phyloP scores from a whole-genome alignment of 23 tunicate genomes.

The Ciona savignyi region DNA sequence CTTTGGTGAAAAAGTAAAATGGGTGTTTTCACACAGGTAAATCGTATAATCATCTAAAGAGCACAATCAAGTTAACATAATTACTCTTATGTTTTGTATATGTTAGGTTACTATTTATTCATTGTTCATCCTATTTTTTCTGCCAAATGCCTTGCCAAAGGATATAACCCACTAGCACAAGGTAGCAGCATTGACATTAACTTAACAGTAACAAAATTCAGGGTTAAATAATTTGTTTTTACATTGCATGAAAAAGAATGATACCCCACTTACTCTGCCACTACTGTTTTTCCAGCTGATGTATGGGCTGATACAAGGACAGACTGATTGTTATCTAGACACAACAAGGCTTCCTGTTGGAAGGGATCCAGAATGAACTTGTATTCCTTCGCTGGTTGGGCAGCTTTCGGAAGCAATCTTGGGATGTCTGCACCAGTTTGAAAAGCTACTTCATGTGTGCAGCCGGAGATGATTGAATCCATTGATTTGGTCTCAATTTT shows the following conservation, averaged over 20 bases:
- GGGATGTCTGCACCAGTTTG: slow-evolving; percentile 37
- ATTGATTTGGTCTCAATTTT: slow-evolving; percentile 66
- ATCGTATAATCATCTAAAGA: not conserved
- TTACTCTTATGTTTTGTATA: too few relatives aligned
- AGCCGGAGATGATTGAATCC: slow-evolving; percentile 68
- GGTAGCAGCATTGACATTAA: too few relatives aligned
- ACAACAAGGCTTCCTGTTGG: slow-evolving; percentile 75
- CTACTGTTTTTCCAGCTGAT: slow-evolving; percentile 96
- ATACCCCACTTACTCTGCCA: slow-evolving; percentile 62
- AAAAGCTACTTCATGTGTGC: slow-evolving; percentile 83
- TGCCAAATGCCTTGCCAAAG: too few relatives aligned
- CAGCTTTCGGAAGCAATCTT: slow-evolving; percentile 39
- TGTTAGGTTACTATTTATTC: too few relatives aligned
- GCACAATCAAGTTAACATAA: too few relatives aligned
- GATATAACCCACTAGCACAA: too few relatives aligned
- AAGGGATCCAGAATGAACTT: slow-evolving; percentile 93
- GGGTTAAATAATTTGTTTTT: too few relatives aligned
- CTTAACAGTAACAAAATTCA: too few relatives aligned
- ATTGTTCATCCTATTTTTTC: too few relatives aligned
- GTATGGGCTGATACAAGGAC: slow-evolving; percentile 95
- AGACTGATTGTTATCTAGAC: slow-evolving; percentile 89
- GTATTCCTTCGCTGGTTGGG: slow-evolving; percentile 76
- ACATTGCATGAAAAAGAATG: not conserved
- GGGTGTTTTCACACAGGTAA: not conserved
- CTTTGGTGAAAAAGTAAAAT: not conserved